Conservation (phyloP, 2,113 vertebrate species). For the Hemiprocne comata region DNA sequence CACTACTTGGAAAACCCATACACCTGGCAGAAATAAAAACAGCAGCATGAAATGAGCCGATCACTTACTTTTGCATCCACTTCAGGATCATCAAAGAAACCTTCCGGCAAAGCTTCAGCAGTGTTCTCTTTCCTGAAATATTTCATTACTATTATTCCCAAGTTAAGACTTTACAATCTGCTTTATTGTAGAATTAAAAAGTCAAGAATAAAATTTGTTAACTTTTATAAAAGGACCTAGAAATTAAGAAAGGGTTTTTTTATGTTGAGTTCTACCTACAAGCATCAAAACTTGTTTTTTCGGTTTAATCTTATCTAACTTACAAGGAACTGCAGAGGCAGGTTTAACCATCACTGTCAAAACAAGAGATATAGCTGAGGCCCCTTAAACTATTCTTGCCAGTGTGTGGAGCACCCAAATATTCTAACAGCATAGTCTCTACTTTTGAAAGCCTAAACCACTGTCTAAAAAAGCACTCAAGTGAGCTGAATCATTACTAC, state of each 20-base stretch:
- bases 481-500: neutral
- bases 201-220: neutral
- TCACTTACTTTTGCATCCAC: slow-evolving; percentile 85
- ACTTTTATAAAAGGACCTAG: neutral
- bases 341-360: neutral
- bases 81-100: slow-evolving; percentile 97
- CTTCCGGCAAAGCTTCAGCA: slow-evolving; percentile 92
- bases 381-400: neutral
- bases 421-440: neutral
- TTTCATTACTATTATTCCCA: neutral
- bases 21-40: neutral
- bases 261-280: neutral
- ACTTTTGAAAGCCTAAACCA: neutral
- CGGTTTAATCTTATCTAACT: neutral
- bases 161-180: neutral
- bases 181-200: neutral
- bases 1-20: neutral
- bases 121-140: slow-evolving; percentile 83
- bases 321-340: neutral
- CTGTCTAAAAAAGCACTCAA: neutral
- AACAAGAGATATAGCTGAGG: neutral
- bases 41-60: neutral
- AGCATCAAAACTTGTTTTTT: neutral
- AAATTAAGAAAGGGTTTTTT: neutral
- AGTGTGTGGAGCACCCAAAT: neutral